Evolutionary conservation across 2,888 invertebrate genomes (phyloP).

Genomic region (Carpatolechia fugitivella): DNA sequence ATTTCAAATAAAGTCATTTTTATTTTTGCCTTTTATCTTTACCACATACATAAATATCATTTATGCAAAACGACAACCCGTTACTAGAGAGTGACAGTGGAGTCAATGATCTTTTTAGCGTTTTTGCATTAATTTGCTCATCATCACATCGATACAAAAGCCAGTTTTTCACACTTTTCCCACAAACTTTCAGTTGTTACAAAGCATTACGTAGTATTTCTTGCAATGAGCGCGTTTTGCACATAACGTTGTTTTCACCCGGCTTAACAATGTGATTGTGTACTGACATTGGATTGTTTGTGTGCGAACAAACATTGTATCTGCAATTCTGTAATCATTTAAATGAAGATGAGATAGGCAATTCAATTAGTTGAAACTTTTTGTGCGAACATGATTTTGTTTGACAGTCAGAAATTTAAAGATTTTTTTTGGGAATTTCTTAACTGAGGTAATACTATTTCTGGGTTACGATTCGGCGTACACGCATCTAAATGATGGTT

Average conservation of each 20-base stretch:
- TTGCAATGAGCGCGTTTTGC: conserved; percentile 27
- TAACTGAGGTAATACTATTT: no score
- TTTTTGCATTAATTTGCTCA: conserved; percentile 24
- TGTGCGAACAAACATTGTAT: neutral
- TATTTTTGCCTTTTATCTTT: no score
- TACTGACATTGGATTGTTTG: conserved; percentile 12
- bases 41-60: neutral
- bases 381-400: neutral
- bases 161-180: conserved; percentile 39
- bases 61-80: neutral
- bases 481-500: no score
- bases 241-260: conserved; percentile 41
- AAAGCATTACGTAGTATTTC: conserved; percentile 35
- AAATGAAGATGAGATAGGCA: neutral
- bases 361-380: neutral
- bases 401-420: no score
- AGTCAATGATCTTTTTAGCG: conserved; percentile 14
- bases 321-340: neutral
- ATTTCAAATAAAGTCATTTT: no score
- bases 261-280: conserved; percentile 16
- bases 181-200: conserved; percentile 54
- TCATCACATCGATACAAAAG: conserved; percentile 33
- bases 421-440: no score
- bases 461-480: no score
- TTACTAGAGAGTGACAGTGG: conserved; percentile 12